Base-by-base conservation (phyloP, 2,888 invertebrate genomes). In the Entomobrya multifasciata region DNA sequence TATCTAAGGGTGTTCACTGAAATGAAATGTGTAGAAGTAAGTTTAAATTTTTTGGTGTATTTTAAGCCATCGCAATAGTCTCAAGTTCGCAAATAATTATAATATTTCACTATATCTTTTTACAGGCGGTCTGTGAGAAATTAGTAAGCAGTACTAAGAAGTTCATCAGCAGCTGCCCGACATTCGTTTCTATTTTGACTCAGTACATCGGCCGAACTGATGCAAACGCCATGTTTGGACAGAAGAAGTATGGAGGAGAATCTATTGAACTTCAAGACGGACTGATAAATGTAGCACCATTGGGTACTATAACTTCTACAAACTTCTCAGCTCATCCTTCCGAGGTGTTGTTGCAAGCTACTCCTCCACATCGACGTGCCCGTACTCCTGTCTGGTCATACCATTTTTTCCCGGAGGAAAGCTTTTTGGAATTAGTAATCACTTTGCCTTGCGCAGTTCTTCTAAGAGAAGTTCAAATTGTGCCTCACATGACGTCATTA, bases 371-470 rank as follows among this genome's bases (percentile, higher is more conserved):
- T 92, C 94, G 97, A 57, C 94, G 98, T 55, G 96, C 97, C 25
- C 94, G 98, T 86, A 96, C 97, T 0, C 96, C 98, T 4, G 96
- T 97, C n/a, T 98, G 98, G 98, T 96, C 96, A 41, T 98, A 98
- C 93, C 97, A 98, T 93, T 98, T 97, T 93, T 97, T 97, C 93
- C 96, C 97, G 41, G 95, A 95, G 91, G 97, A 98, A 93, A 96
- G 96, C 52, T 97, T 96, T 93, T 96, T 98, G 0, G 97, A 98
- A 92, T 94, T 98, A 62, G 96, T 96, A 5, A 94, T 98, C 77
- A 95, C 95, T 25, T 93, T 98, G 91, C 98, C 98, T 0, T 97
- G 97, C 92, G 97, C 98, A 17, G 95, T 97, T 91, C 94, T 97
- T 90, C 93, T 98, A 82, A 95, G 96, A 91, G 97, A 98, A 93